These are phyloP conservation scores for Aselliscus stoliczkanus DNA, from an alignment of 2,797 vertebrate genomes.

Conservation along the genomic window DNA sequence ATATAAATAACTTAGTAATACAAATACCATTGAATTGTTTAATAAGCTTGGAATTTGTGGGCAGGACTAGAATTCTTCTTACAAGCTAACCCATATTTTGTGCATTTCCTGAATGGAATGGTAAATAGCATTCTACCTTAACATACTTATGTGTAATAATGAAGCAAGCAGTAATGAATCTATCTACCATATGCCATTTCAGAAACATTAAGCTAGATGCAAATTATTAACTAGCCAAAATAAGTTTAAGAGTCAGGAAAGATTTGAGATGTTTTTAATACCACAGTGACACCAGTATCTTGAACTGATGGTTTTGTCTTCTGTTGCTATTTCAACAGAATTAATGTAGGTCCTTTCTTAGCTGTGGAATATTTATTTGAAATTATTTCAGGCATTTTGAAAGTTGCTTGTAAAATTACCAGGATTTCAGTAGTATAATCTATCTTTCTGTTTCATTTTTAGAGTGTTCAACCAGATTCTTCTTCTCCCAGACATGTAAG, in stretches of 20 bases:
- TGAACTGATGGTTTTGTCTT: not conserved
- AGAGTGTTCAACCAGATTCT: conserved; percentile 99
- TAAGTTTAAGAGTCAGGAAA: not conserved
- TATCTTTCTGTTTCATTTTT: conserved; percentile 72
- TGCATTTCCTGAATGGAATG: not conserved
- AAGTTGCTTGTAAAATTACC: conserved; percentile 22
- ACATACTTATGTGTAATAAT: not conserved
- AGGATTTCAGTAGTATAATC: conserved; percentile 49
- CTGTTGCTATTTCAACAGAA: not conserved
- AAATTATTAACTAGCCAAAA: not conserved
- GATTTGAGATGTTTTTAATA: not conserved
- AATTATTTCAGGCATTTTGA: conserved; percentile 26
- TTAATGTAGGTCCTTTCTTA: conserved; percentile 12
- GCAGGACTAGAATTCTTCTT: not conserved
- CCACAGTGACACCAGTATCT: not conserved
- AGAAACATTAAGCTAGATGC: not conserved
- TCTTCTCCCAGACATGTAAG: conserved; percentile 98
- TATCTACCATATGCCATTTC: not conserved
- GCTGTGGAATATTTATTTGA: not conserved
- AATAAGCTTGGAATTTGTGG: conserved; percentile 15
- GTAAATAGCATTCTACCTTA: not conserved
- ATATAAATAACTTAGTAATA: not conserved
- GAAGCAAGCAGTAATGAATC: not conserved
- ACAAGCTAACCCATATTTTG: not conserved
- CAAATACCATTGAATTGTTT: not conserved